Conservation (phyloP, 2,113 vertebrate genomes). For the Poecilia latipinna region DNA sequence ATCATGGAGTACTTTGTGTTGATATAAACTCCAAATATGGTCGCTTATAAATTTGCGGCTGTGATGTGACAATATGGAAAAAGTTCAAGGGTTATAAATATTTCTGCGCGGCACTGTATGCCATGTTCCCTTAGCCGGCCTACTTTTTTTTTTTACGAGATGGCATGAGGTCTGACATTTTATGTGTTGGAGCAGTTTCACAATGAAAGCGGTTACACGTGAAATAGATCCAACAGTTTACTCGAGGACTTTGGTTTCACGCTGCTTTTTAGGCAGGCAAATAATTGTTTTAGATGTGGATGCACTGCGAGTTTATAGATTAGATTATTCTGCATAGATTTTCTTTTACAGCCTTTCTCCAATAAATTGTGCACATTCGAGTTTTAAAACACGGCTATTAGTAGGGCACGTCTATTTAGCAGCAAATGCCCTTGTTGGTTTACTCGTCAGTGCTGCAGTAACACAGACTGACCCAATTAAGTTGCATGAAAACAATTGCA, state of each 20-base stretch:
- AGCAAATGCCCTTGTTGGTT: conserved; percentile 54
- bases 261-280: too few species aligned
- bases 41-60: too few species aligned
- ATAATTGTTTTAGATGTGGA: too few species aligned
- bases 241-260: neutral
- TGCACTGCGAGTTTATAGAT: too few species aligned
- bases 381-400: neutral
- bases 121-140: neutral
- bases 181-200: neutral
- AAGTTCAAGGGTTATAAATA: neutral
- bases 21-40: neutral
- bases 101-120: neutral
- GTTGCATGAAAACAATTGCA: conserved; percentile 59
- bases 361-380: neutral
- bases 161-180: neutral
- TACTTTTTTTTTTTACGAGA: neutral
- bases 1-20: too few species aligned
- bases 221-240: neutral
- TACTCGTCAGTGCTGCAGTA: conserved; percentile 52
- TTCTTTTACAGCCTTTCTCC: neutral
- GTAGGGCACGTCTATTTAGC: conserved; percentile 25
- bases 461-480: conserved; percentile 69
- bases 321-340: neutral
- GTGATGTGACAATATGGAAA: neutral
- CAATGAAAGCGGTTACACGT: neutral